These are phyloP conservation scores for Drosophila colorata DNA, from an alignment of 2,888 invertebrate species.

Conservation along the genomic window DNA sequence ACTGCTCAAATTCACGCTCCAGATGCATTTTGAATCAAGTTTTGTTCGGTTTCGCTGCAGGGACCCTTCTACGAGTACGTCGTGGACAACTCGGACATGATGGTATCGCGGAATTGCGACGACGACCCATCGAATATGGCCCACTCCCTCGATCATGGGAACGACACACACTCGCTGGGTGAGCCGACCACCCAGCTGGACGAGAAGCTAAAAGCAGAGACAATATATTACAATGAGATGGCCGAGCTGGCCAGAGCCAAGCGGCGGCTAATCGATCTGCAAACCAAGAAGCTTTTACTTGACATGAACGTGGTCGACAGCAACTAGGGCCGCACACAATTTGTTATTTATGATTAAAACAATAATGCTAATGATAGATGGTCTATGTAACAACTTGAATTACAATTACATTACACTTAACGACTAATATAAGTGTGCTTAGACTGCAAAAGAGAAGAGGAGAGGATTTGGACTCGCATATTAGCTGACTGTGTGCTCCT, in stretches of 20 bases:
- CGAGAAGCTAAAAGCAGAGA: conserved; percentile 76
- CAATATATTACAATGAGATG: conserved; percentile 79
- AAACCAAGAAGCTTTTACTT: conserved; percentile 69
- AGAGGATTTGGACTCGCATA: not conserved
- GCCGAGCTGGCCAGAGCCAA: conserved; percentile 76
- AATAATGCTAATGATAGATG: conserved; percentile 39
- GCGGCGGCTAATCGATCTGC: conserved; percentile 67
- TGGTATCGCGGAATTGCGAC: conserved; percentile 52
- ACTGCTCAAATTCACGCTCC: not conserved
- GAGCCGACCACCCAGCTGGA: conserved; percentile 67
- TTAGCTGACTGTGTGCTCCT: conserved; percentile 15
- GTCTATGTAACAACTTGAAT: conserved; percentile 47
- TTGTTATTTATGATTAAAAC: conserved; percentile 45
- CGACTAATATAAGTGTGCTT: not conserved
- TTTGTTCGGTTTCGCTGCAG: conserved; percentile 49
- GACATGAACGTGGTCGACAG: conserved; percentile 68
- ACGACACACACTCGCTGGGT: conserved; percentile 50
- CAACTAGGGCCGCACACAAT: conserved; percentile 34
- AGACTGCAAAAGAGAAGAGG: not conserved
- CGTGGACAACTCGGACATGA: conserved; percentile 62
- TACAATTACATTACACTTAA: conserved; percentile 45
- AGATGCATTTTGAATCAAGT: conserved; percentile 38
- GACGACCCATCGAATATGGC: conserved; percentile 47
- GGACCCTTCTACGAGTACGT: conserved; percentile 72
- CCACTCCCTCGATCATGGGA: conserved; percentile 38